Evolutionary conservation across 2,113 vertebrate species (phyloP).

Genomic region (Ceuthmochares aereus): DNA sequence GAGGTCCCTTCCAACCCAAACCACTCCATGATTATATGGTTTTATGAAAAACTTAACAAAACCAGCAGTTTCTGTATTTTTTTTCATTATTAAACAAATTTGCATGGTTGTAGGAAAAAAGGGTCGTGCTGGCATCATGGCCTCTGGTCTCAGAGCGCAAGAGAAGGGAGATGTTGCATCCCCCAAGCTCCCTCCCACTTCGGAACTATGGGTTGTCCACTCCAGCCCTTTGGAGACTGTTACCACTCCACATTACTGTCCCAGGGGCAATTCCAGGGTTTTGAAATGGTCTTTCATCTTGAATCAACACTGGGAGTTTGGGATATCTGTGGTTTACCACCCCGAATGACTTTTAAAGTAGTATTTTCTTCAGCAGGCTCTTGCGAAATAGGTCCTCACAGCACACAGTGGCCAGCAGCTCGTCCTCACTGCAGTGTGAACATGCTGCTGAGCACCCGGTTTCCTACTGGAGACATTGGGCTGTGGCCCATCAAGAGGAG

Average conservation of each 20-base stretch:
- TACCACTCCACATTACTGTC: neutral
- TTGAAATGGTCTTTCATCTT: neutral
- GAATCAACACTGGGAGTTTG: rapidly evolving
- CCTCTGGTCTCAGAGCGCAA: neutral
- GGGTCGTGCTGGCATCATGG: rapidly evolving
- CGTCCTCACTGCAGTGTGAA: rapidly evolving
- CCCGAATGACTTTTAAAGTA: rapidly evolving
- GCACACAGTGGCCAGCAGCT: rapidly evolving
- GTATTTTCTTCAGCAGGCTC: neutral
- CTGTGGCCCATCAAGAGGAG: neutral
- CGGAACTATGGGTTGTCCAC: neutral
- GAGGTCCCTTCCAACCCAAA: too few relatives aligned
- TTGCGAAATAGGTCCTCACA: rapidly evolving
- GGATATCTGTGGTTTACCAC: neutral
- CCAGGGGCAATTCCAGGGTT: neutral
- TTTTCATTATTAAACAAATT: neutral
- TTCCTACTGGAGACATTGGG: rapidly evolving
- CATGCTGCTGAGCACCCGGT: neutral
- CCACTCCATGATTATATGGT: too few relatives aligned
- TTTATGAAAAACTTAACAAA: neutral
- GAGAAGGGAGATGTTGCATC: neutral
- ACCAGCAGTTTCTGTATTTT: rapidly evolving
- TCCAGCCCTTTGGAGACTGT: neutral
- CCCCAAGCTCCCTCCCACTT: neutral
- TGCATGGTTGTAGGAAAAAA: neutral